Percentiles rank a stretch among this genome's conserved stretches.
Conservation (phyloP, 2,113 vertebrate genomes). For the Brachionichthys hirsutus region DNA sequence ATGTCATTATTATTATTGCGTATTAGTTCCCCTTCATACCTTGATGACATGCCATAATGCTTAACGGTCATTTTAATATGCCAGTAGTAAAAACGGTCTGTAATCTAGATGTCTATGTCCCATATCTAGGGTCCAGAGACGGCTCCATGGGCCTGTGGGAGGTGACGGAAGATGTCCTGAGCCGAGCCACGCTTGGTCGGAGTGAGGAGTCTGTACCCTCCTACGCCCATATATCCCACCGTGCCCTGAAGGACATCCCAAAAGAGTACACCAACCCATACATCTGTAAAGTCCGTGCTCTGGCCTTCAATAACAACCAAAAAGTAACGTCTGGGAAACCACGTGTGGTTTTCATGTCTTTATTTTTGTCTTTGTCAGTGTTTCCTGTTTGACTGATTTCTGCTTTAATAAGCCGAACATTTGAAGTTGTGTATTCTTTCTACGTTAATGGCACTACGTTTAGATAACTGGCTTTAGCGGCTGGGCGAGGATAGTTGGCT, state of each 20-base stretch:
- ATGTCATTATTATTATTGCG: neutral
- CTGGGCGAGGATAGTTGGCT: neutral
- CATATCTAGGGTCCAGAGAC: conserved; percentile 89
- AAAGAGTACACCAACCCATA: conserved; percentile 96
- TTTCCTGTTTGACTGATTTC: neutral
- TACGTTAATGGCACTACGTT: too few relatives aligned
- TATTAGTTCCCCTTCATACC: neutral
- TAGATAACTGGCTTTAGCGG: too few relatives aligned
- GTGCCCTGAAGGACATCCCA: conserved; percentile 94
- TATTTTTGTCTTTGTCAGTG: neutral
- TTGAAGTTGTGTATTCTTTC: too few relatives aligned
- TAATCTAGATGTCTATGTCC: neutral
- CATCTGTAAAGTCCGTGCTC: conserved; percentile 95
- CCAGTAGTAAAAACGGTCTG: neutral
- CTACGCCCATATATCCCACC: conserved; percentile 93
- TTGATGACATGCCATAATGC: neutral
- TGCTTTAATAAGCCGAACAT: too few relatives aligned
- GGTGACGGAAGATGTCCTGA: conserved; percentile 90
- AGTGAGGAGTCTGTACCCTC: conserved; percentile 84
- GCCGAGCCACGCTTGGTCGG: conserved; percentile 80
- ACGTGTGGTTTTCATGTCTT: too few relatives aligned
- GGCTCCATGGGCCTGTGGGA: conserved; percentile 99
- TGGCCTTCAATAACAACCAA: conserved; percentile 95
- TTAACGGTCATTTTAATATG: neutral
- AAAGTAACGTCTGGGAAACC: conserved; percentile 80